Evolutionary conservation across 2,797 vertebrate species (phyloP).

Genomic region (Gymnopithys bicolor): DNA sequence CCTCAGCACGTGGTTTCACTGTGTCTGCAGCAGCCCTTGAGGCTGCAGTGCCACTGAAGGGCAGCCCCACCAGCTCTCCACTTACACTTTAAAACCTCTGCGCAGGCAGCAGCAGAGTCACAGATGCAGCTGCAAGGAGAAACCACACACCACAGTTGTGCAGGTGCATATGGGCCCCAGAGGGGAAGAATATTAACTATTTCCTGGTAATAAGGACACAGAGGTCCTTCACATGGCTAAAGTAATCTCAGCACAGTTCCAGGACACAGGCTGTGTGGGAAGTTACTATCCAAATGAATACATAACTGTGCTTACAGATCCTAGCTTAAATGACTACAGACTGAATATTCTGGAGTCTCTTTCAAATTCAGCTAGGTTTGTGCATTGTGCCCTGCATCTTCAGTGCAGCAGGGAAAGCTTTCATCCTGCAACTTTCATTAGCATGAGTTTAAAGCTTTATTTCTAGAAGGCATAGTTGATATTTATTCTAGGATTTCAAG

Average conservation of each 20-base stretch:
- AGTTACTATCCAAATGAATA: neutral
- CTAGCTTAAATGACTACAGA: neutral
- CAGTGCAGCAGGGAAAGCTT: neutral
- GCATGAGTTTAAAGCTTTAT: neutral
- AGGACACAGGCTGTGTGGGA: neutral
- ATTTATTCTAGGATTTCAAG: neutral
- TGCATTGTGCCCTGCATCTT: neutral
- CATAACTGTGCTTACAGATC: neutral
- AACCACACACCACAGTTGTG: slow-evolving; percentile 81
- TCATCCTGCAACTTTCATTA: neutral
- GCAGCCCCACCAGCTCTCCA: slow-evolving; percentile 61
- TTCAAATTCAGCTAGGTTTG: neutral
- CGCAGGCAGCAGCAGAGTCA: slow-evolving; percentile 62
- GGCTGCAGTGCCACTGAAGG: slow-evolving; percentile 67
- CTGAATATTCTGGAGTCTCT: neutral
- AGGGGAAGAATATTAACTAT: slow-evolving; percentile 78
- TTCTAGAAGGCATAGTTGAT: neutral
- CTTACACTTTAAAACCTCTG: slow-evolving; percentile 70
- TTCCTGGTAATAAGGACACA: slow-evolving; percentile 74
- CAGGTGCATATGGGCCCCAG: slow-evolving; percentile 78
- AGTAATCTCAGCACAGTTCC: slow-evolving; percentile 16
- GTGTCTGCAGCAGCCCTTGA: slow-evolving; percentile 56
- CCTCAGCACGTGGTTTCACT: slow-evolving; percentile 4
- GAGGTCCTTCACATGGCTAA: neutral
- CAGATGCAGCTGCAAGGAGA: slow-evolving; percentile 82